Evolutionary conservation across 1,140 invertebrate genomes (phyloP), one percentile per base, ranked within the genome.

Genomic region (Drosophila littoralis): DNA sequence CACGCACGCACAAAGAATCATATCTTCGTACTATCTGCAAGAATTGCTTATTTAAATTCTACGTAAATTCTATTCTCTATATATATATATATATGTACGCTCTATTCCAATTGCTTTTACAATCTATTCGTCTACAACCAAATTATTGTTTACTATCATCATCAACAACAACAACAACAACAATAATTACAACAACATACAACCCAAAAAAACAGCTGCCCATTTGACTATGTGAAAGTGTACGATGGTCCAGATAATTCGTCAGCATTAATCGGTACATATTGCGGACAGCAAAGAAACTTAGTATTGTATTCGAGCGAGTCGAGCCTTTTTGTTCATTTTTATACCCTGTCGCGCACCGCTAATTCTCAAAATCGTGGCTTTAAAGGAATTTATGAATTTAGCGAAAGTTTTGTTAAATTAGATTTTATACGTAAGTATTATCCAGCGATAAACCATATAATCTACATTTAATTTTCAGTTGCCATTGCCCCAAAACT

Each of bases 201-300:
- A 75, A 81, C 93, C 3, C 0, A 28, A 28, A 28, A 28, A 43
- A 58, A 77, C 75, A 99, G 98, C 92, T 99, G 99, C 94, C 99
- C 99, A 60, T 99, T 99, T 94, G 99, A 99, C 94, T 98, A 96
- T 93, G 96, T 99, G 67, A 97, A 97, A 93, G 96, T 99, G 63
- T 99, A 97, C 93, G 99, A 99, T 93, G 99, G 99, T 66, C 93
- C 95, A 58, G 95, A 97, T 88, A 96, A 96, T 92, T 94, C 95
- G 50, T 95, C 96, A 77, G 96, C 97, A 38, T 95, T 98, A 81
- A 99, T 99, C 91, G 97, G 98, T 81, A 99, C 97, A 63, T 99
- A 99, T 93, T 99, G 99, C 93, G 98, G 98, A 73, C 98, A 99
- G 93, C 98, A 99, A 93, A 95, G 97, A 88, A 98, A 98, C 93